phyloP scores from a whole-genome alignment of 1,140 invertebrate genomes.

The Pantala flavescens region DNA sequence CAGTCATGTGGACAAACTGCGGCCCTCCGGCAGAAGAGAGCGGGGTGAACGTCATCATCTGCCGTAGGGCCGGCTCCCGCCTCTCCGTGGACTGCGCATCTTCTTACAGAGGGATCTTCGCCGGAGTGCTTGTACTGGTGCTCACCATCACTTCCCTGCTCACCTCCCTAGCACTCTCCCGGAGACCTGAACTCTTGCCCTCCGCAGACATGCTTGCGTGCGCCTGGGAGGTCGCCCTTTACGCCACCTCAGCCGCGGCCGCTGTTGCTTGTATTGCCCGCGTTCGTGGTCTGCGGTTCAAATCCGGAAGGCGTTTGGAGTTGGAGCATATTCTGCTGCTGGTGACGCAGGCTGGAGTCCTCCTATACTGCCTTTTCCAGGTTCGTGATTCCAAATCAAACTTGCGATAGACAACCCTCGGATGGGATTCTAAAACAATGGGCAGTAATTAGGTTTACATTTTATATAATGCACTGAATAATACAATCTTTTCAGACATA shows the following conservation, averaged over 20 bases:
- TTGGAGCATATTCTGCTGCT: slow-evolving; percentile 57
- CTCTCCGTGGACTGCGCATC: slow-evolving; percentile 62
- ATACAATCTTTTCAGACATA: no score
- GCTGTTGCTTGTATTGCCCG: slow-evolving; percentile 20
- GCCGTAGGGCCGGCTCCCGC: slow-evolving; percentile 34
- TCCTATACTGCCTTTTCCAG: slow-evolving; percentile 56
- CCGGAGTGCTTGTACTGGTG: slow-evolving; percentile 54
- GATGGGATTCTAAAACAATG: no score
- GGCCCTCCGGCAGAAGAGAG: not conserved
- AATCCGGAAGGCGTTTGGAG: slow-evolving; percentile 36
- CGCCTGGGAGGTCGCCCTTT: not conserved
- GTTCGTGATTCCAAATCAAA: slow-evolving; percentile 18
- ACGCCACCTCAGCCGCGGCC: not conserved
- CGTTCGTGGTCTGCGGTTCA: slow-evolving; percentile 35
- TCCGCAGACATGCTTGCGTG: not conserved
- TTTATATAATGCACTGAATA: no score
- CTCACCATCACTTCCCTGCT: slow-evolving; percentile 62
- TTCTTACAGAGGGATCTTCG: slow-evolving; percentile 57
- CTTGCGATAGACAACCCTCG: no score
- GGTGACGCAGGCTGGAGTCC: slow-evolving; percentile 55
- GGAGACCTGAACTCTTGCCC: not conserved
- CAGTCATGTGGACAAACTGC: slow-evolving; percentile 46
- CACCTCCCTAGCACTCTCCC: slow-evolving; percentile 46
- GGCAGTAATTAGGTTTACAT: no score
- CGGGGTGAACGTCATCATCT: slow-evolving; percentile 4